Evolutionary conservation across 1,140 invertebrate genomes (phyloP), one percentile per base, ranked within the genome.

Genomic region (Cataglyphis hispanica): DNA sequence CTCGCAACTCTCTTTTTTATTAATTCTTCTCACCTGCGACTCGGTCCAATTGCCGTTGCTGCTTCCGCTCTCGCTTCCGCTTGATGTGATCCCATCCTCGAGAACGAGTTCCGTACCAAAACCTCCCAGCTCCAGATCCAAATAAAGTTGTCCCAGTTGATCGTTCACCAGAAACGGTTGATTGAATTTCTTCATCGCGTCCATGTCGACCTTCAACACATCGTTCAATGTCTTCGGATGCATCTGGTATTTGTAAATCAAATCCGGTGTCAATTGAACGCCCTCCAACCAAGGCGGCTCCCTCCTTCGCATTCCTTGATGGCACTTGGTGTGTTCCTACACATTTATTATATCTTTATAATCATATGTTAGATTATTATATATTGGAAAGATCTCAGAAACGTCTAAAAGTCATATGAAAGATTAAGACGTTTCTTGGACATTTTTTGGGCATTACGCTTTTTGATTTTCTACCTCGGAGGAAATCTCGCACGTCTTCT

Each of bases 161-260:
- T 97, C 97, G 87, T 97, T 97, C 0, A 98, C 97, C 70, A 97
- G 86, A 1, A 94, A 87, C 0, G 97, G 97, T 95, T 98, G 95
- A 88, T 96, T 95, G 0, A 96, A 93, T 5, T 93, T 93, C 84
- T 95, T 95, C n/a, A 98, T 94, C 53, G 95, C 93, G 46, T 96
- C 93, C 86, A 96, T 95, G 91, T 98, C 97, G 27, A 95, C 92
- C 83, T 96, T 92, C 0, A 98, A 93, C 1, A 97, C 96, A 67
- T 97, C 96, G n/a, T 96, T 95, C 43, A 97, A 84, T 5, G 95
- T 95, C 86, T 96, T 96, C 0, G 95, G 94, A 22, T 94, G 89
- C 50, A 97, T 93, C 94, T 97, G 97, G 89, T 97, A 98, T 64
- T 96, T 95, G 86, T 96, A 97, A 4, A 97, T 96, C 8, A 97